These are phyloP conservation scores for Pristionchus maxplancki DNA, from an alignment of 2,888 invertebrate genomes.

Conservation along the genomic window DNA sequence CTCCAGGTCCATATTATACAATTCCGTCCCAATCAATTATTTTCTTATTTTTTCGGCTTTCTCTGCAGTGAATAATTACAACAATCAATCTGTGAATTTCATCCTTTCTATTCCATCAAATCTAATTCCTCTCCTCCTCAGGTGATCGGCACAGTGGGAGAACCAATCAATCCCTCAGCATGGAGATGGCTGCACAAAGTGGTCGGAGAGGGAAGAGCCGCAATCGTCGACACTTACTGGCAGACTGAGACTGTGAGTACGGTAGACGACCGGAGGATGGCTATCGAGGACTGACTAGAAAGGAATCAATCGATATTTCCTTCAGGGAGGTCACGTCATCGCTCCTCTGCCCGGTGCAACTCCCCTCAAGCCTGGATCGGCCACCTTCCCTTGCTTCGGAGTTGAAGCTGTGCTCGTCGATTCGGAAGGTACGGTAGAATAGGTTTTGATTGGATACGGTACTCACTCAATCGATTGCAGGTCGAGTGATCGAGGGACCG, in stretches of 20 bases:
- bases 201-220: slow-evolving; percentile 81
- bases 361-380: slow-evolving; percentile 97
- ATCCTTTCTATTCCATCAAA: not conserved
- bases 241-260: slow-evolving; percentile 91
- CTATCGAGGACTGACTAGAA: not conserved
- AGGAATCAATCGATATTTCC: not conserved
- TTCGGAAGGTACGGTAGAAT: slow-evolving; percentile 84
- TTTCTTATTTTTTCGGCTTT: not conserved
- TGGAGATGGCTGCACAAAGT: slow-evolving; percentile 77
- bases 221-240: slow-evolving; percentile 99
- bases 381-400: slow-evolving; percentile 98
- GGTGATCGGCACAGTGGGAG: slow-evolving; percentile 96
- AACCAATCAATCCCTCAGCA: slow-evolving; percentile 95
- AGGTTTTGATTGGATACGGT: not conserved
- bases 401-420: slow-evolving; percentile 91
- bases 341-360: slow-evolving; percentile 96
- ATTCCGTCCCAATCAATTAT: not conserved
- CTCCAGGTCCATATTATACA: slow-evolving; percentile 59
- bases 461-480: not conserved
- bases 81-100: no score
- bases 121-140: slow-evolving; percentile 80
- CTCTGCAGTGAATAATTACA: not conserved
- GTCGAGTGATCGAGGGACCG: slow-evolving; percentile 66
- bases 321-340: slow-evolving; percentile 92
- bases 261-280: not conserved